Base-by-base conservation (phyloP, 2,888 invertebrate genomes). In the Augiades crinisus region DNA sequence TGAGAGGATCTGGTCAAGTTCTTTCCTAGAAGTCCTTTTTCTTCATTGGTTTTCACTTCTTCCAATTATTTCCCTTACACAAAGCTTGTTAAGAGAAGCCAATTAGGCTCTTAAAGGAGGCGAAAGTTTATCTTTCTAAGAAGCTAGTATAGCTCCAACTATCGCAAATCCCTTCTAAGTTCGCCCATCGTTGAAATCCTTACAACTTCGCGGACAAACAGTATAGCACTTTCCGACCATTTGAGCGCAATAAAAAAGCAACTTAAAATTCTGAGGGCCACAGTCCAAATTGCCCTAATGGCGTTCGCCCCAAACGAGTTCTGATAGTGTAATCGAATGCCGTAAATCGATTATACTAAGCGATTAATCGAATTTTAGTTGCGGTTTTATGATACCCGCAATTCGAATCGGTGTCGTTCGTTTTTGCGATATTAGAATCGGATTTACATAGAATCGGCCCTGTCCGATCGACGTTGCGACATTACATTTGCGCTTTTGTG, bases 351-450 rank as follows among this genome's bases (percentile, higher is more conserved):
- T 60, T 61, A 60, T 54, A 34, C 49, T 58, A 47, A 47, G 53
- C 60, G 40, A 63, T 58, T 63, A 53, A 54, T 60, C 51, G 41
- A 56, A 52, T 43, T 53, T 50, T 37, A 51, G 51, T 51, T 51
- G 44, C 51, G 36, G 51, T 44, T 19, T 43, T 41, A 41, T 50
- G 49, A 50, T 24, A 50, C 34, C 22, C 47, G 31, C 49, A 22
- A 36, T 34, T 27, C 13, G 41, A 16, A 41, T 24, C 22, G 40
- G 24, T 24, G 5, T 31, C 38, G 31, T 5, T 17, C 34, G 49
- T 50, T 50, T 50, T 43, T 50, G 49, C 34, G 49, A 43, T 27
- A 50, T 50, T 50, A 43, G 34, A 50, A 50, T 43, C 49, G 49
- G 22, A 50, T 50, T 36, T 50, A 27, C 41, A 50, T 50, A 27